Evolutionary conservation across 2,113 vertebrate species (phyloP).

Genomic region (Fregetta grallaria): DNA sequence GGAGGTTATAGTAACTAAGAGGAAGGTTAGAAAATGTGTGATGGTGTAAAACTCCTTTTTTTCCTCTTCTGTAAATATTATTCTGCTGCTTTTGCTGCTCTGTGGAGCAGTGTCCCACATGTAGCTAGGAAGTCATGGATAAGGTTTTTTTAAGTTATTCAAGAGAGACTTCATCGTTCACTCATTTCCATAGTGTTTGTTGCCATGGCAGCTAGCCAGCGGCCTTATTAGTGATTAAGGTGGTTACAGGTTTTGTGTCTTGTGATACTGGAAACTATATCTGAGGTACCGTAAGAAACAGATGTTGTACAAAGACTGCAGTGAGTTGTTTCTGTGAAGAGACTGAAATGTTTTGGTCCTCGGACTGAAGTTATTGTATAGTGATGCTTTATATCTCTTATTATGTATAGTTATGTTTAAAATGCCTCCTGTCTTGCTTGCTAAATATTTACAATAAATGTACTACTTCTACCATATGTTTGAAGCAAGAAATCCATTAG

Average conservation of each 20-base stretch:
- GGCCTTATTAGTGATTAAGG: background rate
- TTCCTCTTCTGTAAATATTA: background rate
- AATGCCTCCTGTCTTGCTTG: background rate
- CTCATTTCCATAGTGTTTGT: slow-evolving; percentile 14
- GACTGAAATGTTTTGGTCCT: background rate
- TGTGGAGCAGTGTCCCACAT: background rate
- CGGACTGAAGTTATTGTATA: background rate
- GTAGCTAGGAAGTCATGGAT: background rate
- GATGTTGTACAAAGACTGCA: background rate
- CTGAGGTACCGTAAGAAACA: background rate
- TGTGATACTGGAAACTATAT: background rate
- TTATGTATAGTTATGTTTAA: background rate
- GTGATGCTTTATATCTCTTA: background rate
- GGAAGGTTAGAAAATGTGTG: background rate
- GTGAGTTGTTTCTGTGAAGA: background rate
- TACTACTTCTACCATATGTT: background rate
- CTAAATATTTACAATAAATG: slow-evolving; percentile 3
- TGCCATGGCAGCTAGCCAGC: background rate
- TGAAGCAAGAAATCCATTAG: background rate
- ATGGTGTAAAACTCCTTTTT: background rate
- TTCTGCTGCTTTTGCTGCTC: background rate
- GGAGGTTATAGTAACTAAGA: background rate
- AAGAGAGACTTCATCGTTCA: background rate
- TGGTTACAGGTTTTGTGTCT: background rate
- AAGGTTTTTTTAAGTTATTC: background rate